These are phyloP conservation scores for Philonicus albiceps DNA, from an alignment of 2,888 invertebrate species.

Conservation along the genomic window DNA sequence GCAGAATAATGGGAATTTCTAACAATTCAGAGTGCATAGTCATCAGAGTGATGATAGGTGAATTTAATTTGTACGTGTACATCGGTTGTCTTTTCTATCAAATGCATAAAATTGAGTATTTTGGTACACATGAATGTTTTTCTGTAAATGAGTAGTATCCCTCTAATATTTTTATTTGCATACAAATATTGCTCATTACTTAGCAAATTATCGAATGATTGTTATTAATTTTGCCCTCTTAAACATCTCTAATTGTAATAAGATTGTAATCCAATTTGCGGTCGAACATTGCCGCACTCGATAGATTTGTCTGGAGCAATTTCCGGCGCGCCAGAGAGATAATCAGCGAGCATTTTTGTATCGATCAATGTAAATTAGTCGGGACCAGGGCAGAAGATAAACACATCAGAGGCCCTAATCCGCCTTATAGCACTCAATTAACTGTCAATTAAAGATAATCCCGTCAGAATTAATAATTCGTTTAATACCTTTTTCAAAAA, in stretches of 20 bases:
- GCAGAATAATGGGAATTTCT: too few species aligned
- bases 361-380: neutral
- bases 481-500: conserved; percentile 17
- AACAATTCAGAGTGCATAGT: too few species aligned
- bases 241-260: neutral
- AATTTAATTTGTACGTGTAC: too few species aligned
- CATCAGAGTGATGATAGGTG: too few species aligned
- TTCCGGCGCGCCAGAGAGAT: neutral
- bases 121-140: too few species aligned
- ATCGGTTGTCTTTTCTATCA: too few species aligned
- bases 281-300: neutral
- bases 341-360: neutral
- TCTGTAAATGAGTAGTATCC: neutral
- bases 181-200: neutral
- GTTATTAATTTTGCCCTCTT: neutral
- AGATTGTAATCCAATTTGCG: neutral
- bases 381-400: neutral
- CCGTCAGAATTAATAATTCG: conserved; percentile 41
- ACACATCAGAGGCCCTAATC: conserved; percentile 25
- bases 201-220: neutral
- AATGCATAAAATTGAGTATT: too few species aligned
- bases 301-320: neutral
- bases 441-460: conserved; percentile 40
- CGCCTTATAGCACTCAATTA: conserved; percentile 37
- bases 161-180: neutral